These are phyloP conservation scores for Alloplasta piceator DNA, from an alignment of 2,888 invertebrate species.

Conservation along the genomic window DNA sequence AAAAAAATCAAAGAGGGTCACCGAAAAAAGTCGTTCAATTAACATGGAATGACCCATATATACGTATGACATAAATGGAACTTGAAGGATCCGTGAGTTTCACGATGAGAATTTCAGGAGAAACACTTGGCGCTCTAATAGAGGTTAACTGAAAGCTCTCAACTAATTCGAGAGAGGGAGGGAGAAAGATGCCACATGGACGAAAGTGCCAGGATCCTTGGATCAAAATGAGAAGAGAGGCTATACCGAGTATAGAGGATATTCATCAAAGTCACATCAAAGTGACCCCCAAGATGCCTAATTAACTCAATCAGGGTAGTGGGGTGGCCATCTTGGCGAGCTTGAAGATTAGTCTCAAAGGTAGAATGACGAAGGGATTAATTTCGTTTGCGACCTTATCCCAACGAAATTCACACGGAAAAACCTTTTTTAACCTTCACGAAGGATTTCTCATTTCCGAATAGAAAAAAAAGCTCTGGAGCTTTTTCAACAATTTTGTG, in stretches of 20 bases:
- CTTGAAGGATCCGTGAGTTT: too few species aligned
- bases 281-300: conserved; percentile 69
- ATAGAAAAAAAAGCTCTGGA: too few species aligned
- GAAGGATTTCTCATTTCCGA: too few species aligned
- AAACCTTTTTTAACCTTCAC: too few species aligned
- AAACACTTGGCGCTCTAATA: conserved; percentile 51
- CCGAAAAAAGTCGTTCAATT: too few species aligned
- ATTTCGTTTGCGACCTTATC: conserved; percentile 12
- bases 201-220: conserved; percentile 25
- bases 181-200: background rate
- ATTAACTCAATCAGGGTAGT: conserved; percentile 77
- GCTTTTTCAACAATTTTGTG: too few species aligned
- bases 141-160: conserved; percentile 56
- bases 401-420: background rate
- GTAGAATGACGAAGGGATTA: conserved; percentile 22
- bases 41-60: too few species aligned
- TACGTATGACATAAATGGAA: too few species aligned
- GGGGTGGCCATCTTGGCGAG: conserved; percentile 71
- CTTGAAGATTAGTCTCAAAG: conserved; percentile 74
- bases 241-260: background rate
- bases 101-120: conserved; percentile 37
- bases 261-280: conserved; percentile 68
- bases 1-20: too few species aligned
- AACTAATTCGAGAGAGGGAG: conserved; percentile 61
- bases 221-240: background rate